Base-by-base conservation (phyloP, 2,888 invertebrate species). In the Drosophila paramelanica region DNA sequence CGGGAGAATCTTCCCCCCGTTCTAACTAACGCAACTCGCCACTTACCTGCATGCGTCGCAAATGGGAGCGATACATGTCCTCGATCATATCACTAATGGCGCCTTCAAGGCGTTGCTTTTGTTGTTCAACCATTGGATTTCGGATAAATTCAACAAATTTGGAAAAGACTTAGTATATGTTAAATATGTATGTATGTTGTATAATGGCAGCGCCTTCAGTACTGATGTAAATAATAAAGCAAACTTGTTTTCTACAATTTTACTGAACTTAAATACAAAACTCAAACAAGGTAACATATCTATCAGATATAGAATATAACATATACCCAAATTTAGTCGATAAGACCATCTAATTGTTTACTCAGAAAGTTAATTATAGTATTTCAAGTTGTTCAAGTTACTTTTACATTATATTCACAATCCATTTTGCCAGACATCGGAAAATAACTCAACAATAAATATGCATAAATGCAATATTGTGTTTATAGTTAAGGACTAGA, bases 51-150 rank as follows among this genome's bases (percentile, higher is more conserved):
- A 91, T 90, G 62, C 88, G 77, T 5, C 81, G 79, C 56, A 91
- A 70, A 64, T 91, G 90, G 6, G 76, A 78, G 38, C 73, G 80
- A 57, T 91, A 91, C 79, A 89, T 86, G 38, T 91, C 90, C 62
- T 91, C 85, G 25, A 91, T 91, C 88, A 91, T 88, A 1, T 90
- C 88, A 36, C 79, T 69, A 2, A 91, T 73, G 36, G 90, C 91
- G 43, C 61, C 58, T 45, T 91, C 89, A 2, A 91, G 67, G 20
- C 91, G 91, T 59, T 79, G 73, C 20, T 84, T 84, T 61, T 90
- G 90, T 55, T 86, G 75, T 23, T 85, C 90, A 56, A 83, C 82
- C 91, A 90, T 90, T 67, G 25, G 23, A 41, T 52, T 53, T 41
- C 7, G 27, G 45, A 56, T 20, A 68, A 70, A 71, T 81, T 78